phyloP scores from a whole-genome alignment of 2,797 vertebrate species.

The Rhynchonycteris naso region DNA sequence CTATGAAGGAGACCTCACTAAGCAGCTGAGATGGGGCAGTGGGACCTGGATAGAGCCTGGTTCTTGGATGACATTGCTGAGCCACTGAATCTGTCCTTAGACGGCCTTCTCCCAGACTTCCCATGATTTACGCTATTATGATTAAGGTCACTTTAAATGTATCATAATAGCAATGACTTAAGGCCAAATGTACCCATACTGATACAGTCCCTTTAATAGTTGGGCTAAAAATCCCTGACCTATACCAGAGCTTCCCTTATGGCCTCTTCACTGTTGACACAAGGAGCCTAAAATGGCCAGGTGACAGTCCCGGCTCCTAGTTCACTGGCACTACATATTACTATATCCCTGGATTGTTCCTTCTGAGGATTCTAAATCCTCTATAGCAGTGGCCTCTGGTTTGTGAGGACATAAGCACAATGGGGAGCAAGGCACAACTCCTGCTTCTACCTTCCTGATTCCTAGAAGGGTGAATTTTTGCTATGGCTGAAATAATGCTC shows the following conservation, averaged over 20 bases:
- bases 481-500: background rate
- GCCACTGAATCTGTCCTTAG: background rate
- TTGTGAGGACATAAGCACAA: background rate
- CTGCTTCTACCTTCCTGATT: background rate
- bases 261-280: background rate
- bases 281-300: background rate
- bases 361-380: background rate
- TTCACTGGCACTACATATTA: background rate
- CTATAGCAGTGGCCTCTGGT: background rate
- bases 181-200: background rate
- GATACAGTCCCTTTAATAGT: background rate
- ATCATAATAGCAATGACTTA: background rate
- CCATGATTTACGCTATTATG: background rate
- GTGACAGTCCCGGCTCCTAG: background rate
- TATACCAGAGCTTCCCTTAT: background rate
- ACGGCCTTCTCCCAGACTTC: background rate
- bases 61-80: background rate
- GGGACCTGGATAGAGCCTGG: background rate
- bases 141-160: background rate
- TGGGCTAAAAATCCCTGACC: background rate
- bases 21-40: background rate
- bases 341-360: background rate
- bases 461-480: background rate
- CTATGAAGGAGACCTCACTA: background rate
- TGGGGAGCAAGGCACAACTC: background rate